phyloP scores from a whole-genome alignment of 1,140 invertebrate species.

The Hormaphis cornu region DNA sequence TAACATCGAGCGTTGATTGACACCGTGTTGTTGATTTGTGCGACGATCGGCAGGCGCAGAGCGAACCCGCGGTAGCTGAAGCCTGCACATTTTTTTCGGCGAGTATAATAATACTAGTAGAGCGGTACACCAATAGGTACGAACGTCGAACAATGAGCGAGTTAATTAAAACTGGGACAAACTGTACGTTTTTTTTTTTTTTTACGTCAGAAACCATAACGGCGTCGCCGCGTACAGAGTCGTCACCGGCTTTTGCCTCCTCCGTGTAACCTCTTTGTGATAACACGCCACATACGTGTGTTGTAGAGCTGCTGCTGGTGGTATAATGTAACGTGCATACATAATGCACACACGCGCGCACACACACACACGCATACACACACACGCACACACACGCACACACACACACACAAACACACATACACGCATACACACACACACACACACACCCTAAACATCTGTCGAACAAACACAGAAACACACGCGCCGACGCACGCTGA shows the following conservation, averaged over 20 bases:
- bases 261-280: background rate
- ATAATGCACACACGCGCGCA: background rate
- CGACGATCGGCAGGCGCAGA: too few species aligned
- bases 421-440: background rate
- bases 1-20: too few species aligned
- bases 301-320: too few species aligned
- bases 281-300: too few species aligned
- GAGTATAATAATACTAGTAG: background rate
- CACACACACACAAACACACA: background rate
- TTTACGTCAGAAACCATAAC: background rate
- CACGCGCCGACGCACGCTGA: background rate
- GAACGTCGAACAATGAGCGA: background rate
- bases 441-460: conserved; percentile 6
- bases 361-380: background rate
- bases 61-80: too few species aligned
- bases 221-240: background rate
- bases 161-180: conserved; percentile 11
- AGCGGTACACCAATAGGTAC: background rate
- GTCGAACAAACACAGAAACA: conserved; percentile 5
- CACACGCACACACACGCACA: background rate
- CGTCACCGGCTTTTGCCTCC: background rate
- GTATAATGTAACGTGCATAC: too few species aligned
- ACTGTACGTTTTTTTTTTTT: background rate
- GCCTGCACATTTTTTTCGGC: too few species aligned
- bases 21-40: too few species aligned